Percentiles rank a stretch among this genome's conserved stretches.
Evolutionary conservation across 2,888 invertebrate species (phyloP).

Genomic region (Himalopsyche japonica): DNA sequence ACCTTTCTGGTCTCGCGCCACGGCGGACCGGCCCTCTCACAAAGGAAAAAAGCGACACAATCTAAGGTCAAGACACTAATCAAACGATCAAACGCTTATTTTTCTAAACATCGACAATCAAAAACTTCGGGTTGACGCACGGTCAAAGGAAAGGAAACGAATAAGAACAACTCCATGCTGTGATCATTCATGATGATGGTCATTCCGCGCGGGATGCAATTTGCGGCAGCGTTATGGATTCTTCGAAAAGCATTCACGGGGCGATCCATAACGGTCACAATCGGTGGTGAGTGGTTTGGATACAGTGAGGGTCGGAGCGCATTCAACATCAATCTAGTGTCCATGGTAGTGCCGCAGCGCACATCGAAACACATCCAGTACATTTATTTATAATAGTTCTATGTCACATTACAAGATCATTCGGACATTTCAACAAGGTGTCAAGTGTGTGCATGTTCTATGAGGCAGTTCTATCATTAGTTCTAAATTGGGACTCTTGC

Average conservation of each 20-base stretch:
- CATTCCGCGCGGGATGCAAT: conserved; percentile 37
- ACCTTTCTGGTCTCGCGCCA: neutral
- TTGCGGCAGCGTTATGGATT: conserved; percentile 32
- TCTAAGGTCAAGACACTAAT: conserved; percentile 26
- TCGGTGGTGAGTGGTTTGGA: conserved; percentile 20
- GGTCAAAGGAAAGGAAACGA: conserved; percentile 25
- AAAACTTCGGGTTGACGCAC: conserved; percentile 15
- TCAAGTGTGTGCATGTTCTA: neutral
- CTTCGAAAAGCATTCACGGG: conserved; percentile 34
- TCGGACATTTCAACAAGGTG: neutral
- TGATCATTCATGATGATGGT: conserved; percentile 34
- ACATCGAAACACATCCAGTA: conserved; percentile 8
- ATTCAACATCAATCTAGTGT: conserved; percentile 38
- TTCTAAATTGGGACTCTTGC: neutral
- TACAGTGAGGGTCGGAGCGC: conserved; percentile 21
- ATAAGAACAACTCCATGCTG: conserved; percentile 38
- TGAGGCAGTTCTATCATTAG: neutral
- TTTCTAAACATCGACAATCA: conserved; percentile 28
- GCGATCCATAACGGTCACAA: conserved; percentile 33
- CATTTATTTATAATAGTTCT: neutral
- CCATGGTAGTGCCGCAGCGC: conserved; percentile 4
- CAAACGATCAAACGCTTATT: conserved; percentile 14
- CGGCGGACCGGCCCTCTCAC: neutral
- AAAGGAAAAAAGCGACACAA: conserved; percentile 36
- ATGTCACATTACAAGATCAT: neutral